A percentile compares a stretch with the other conserved stretches of the same genome.
phyloP scores from a whole-genome alignment of 2,888 invertebrate genomes.

The Exephanes ischioxanthus region DNA sequence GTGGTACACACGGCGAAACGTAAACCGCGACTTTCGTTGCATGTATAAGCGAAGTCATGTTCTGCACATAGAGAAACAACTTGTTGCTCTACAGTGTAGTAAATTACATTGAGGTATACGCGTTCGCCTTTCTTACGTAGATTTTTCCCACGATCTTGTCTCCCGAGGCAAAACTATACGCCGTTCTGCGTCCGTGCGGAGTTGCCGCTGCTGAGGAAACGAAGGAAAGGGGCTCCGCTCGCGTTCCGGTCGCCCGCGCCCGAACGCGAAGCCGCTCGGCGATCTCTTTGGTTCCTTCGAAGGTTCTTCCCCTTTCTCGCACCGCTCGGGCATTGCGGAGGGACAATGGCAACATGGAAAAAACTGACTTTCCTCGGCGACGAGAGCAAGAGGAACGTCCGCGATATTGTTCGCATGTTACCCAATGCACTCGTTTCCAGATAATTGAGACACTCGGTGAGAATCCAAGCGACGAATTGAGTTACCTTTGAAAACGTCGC shows the following conservation, averaged over 20 bases:
- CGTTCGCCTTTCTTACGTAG: conserved; percentile 57
- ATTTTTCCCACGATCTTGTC: conserved; percentile 65
- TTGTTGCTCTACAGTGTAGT: conserved; percentile 4
- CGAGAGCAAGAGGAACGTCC: conserved; percentile 50
- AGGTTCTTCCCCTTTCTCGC: conserved; percentile 50
- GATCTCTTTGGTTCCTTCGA: conserved; percentile 52
- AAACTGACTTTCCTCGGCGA: conserved; percentile 3
- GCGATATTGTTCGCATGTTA: not conserved
- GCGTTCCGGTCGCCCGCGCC: conserved; percentile 65
- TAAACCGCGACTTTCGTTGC: too few relatives aligned
- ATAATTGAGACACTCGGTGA: too few relatives aligned
- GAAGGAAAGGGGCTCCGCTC: conserved; percentile 52
- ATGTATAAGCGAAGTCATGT: not conserved
- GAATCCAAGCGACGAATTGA: not conserved
- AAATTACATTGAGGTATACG: not conserved
- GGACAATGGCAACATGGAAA: not conserved
- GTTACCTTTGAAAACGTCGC: conserved; percentile 91
- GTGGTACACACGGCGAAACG: conserved; percentile 22
- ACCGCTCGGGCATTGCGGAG: not conserved
- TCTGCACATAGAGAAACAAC: conserved; percentile 46
- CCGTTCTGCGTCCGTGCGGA: not conserved
- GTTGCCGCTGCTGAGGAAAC: conserved; percentile 35
- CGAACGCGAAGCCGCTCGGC: conserved; percentile 33
- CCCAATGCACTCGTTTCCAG: too few relatives aligned
- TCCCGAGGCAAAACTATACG: conserved; percentile 49